Percentiles rank a stretch among this genome's conserved stretches.
Conservation (phyloP, 2,113 vertebrate species). For the Brachyhypopomus occidentalis region DNA sequence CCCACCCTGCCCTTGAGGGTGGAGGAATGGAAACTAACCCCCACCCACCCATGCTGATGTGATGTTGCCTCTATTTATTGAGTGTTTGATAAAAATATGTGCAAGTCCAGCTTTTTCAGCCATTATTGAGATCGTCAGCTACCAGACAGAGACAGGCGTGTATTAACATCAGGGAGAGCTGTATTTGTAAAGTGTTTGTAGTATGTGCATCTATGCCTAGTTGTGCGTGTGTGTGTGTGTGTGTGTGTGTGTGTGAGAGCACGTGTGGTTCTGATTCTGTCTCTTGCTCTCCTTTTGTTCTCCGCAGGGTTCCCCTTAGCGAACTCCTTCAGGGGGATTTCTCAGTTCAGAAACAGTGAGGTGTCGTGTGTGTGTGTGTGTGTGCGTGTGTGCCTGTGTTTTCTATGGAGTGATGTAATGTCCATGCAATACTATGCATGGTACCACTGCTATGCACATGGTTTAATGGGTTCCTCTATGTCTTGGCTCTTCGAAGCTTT, state of each 20-base stretch:
- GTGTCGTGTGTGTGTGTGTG: too few species aligned
- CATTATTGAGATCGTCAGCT: background rate
- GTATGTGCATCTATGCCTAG: too few species aligned
- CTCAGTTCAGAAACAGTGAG: too few species aligned
- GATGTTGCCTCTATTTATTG: background rate
- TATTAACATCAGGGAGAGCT: too few species aligned
- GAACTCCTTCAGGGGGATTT: background rate
- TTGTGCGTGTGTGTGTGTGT: too few species aligned
- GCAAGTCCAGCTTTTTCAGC: background rate
- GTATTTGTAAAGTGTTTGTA: too few species aligned
- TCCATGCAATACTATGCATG: background rate
- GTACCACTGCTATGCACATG: background rate
- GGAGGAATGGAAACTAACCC: background rate
- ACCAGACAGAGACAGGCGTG: background rate
- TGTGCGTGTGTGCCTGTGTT: background rate
- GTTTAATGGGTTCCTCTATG: background rate
- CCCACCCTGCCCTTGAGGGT: background rate
- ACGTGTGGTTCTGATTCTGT: background rate
- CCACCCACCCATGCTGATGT: background rate
- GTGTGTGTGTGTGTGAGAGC: background rate
- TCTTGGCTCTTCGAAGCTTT: background rate
- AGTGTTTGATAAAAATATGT: background rate
- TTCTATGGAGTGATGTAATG: background rate
- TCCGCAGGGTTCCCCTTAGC: background rate
- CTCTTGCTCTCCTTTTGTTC: conserved; percentile 23